These are phyloP conservation scores for Bergia sp. DNA, from an alignment of 92 coral and sea anemone genomes.

Conservation along the genomic window DNA sequence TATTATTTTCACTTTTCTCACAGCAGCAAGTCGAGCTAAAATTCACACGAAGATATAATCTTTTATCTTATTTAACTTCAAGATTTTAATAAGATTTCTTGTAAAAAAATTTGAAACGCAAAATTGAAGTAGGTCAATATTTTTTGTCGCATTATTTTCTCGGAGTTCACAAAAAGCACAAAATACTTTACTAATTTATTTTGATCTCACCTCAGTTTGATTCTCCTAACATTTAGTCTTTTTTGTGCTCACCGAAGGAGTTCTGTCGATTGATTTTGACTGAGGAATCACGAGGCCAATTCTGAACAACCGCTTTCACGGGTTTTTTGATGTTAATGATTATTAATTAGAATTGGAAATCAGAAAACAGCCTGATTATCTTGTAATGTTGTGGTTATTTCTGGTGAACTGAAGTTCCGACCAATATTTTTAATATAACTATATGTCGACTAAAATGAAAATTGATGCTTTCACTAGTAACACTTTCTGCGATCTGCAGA, in stretches of 20 bases:
- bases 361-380: background rate
- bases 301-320: background rate
- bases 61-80: background rate
- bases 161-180: background rate
- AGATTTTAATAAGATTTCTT: background rate
- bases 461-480: too few relatives aligned
- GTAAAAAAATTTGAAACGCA: background rate
- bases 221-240: too few relatives aligned
- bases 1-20: background rate
- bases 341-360: background rate
- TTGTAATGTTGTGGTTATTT: background rate
- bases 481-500: too few relatives aligned
- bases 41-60: conserved; percentile 10
- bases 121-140: background rate
- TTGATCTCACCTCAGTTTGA: background rate
- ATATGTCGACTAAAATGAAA: background rate
- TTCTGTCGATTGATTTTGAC: background rate
- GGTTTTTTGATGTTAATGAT: background rate
- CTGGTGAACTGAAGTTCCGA: background rate
- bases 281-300: background rate
- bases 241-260: background rate
- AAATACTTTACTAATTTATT: background rate
- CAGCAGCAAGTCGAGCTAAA: background rate
- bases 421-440: background rate
- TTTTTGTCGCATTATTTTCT: background rate